Evolutionary conservation across 2,888 invertebrate genomes (phyloP), one percentile per base, ranked within the genome.

Genomic region (Drosophila falleni): DNA sequence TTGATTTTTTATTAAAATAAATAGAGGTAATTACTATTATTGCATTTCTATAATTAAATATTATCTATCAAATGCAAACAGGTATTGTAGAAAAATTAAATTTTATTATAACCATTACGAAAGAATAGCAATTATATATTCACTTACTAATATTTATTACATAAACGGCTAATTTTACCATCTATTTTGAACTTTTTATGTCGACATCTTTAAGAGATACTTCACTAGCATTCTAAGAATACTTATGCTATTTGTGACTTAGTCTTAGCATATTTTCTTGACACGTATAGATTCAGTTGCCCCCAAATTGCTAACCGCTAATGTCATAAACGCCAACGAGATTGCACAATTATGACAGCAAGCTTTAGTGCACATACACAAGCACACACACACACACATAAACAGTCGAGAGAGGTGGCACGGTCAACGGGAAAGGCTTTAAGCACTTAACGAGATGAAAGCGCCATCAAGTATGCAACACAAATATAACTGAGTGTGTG

Each of bases 361-460:
- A 72, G 72, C 81, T 77, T 73, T 69, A 68, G 60, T 26, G 19
- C 33, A 35, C 42, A 51, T 11, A 59, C 49, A 33, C 19, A 37
- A 15, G 8, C 31, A 31, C 23, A n/a, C 47, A 47, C 16, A 41
- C 35, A 35, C 42, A 44, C 6, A 37, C 15, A 46, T 23, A 23
- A 9, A 37, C 35, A 33, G 11, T 5, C 4, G n/a, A 39, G 39
- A 37, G 16, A 33, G 62, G n/a, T 39, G 19, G 53, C 26, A 62
- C 16, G 64, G 53, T 63, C 53, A 47, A 55, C 60, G 41, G 69
- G 16, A 74, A 85, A 88, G 82, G 84, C 79, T 90, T 89, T 71
- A 76, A 89, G 89, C 86, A 90, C 89, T 86, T 84, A 89, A 76
- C 76, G 56, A 81, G 86, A 86, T 86, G 86, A 90, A 78, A 75